Conservation (phyloP, 92 coral and sea anemone genomes). For the Siderastrea radians region DNA sequence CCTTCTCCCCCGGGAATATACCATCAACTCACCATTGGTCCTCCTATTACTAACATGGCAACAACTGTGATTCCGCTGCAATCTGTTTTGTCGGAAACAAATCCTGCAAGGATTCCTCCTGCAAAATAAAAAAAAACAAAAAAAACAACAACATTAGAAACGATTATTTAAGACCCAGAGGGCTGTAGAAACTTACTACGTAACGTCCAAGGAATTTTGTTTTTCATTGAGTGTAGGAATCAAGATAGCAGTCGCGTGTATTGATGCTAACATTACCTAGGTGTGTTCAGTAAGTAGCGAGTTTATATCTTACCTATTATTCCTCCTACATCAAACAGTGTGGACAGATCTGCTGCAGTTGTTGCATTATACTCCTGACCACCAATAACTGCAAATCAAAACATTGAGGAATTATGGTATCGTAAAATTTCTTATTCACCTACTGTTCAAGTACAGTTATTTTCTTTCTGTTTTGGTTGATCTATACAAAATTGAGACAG, state of each 20-base stretch:
- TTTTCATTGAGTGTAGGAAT: no score
- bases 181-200: no score
- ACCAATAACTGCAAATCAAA: slow-evolving; percentile 80
- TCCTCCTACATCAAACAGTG: slow-evolving; percentile 97
- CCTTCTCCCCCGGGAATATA: neutral
- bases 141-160: neutral
- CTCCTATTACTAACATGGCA: slow-evolving; percentile 82
- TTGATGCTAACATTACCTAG: no score
- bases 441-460: no score
- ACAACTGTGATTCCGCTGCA: slow-evolving; percentile 97
- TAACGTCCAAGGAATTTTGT: no score
- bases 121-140: neutral
- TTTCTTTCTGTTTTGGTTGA: no score
- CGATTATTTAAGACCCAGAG: no score
- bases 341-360: slow-evolving; percentile 90
- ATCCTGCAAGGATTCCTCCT: slow-evolving; percentile 99
- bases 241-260: no score
- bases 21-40: slow-evolving; percentile 84
- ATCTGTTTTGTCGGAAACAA: slow-evolving; percentile 86
- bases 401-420: neutral
- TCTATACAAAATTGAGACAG: no score
- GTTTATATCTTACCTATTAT: slow-evolving; percentile 77
- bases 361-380: slow-evolving; percentile 74
- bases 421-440: no score
- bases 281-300: no score